A percentile compares a stretch with the other conserved stretches of the same genome.
Conservation (phyloP, 2,888 invertebrate genomes). For the Phengaris arion region DNA sequence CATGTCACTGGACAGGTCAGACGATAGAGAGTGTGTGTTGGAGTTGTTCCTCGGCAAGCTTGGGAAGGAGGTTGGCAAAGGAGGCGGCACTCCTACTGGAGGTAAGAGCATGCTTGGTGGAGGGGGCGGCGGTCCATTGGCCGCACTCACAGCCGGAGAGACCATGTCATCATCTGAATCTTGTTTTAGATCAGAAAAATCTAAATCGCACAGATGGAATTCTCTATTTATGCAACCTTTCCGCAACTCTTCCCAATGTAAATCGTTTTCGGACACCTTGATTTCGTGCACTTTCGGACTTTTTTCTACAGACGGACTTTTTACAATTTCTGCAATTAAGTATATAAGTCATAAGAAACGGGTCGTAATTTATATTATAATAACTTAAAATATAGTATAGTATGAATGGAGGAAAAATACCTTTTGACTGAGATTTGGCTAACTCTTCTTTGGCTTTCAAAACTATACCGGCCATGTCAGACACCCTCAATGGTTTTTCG, state of each 20-base stretch:
- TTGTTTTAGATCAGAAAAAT: conserved; percentile 94
- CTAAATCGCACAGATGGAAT: conserved; percentile 93
- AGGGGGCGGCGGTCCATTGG: conserved; percentile 88
- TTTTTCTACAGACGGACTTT: conserved; percentile 85
- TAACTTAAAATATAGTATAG: neutral
- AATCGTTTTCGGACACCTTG: conserved; percentile 94
- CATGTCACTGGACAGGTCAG: conserved; percentile 63
- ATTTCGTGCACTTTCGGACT: conserved; percentile 82
- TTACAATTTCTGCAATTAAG: conserved; percentile 80
- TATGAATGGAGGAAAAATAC: conserved; percentile 42
- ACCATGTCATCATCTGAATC: conserved; percentile 92
- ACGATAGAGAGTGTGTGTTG: conserved; percentile 56
- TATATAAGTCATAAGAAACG: conserved; percentile 13
- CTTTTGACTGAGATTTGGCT: conserved; percentile 91
- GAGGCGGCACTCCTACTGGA: conserved; percentile 64
- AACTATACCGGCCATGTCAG: conserved; percentile 93
- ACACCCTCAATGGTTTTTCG: conserved; percentile 83
- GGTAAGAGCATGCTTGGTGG: conserved; percentile 83
- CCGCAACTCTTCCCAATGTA: conserved; percentile 95
- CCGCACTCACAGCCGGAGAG: conserved; percentile 82
- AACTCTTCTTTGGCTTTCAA: conserved; percentile 96
- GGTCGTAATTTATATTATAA: conserved; percentile 3
- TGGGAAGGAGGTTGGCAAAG: conserved; percentile 73
- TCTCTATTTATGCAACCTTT: conserved; percentile 86
- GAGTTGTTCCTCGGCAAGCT: conserved; percentile 64